Percentiles rank a stretch among this genome's conserved stretches.
These are phyloP conservation scores for Palythoa heliodiscus DNA, from an alignment of 92 coral and sea anemone species.

Conservation along the genomic window DNA sequence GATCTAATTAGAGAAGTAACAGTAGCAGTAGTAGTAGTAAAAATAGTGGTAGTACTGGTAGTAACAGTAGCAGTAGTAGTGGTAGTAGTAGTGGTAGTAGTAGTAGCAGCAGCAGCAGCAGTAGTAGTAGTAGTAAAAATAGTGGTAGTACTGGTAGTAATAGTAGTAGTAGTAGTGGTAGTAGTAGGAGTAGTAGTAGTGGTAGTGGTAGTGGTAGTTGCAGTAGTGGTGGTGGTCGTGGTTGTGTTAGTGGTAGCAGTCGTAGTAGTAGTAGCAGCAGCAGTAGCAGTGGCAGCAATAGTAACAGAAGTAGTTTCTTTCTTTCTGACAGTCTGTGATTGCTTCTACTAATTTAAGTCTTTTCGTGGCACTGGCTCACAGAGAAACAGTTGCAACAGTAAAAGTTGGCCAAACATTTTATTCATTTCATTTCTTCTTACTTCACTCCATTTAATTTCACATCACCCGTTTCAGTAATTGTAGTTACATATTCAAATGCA, in stretches of 20 bases:
- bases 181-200: not conserved
- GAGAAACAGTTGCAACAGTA: no score
- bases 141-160: not conserved
- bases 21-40: not conserved
- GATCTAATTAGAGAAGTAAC: not conserved
- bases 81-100: not conserved
- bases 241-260: not conserved
- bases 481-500: not conserved
- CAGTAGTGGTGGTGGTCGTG: not conserved
- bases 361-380: no score
- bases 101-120: not conserved
- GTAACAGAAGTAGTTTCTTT: not conserved
- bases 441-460: not conserved
- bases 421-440: no score
- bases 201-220: not conserved
- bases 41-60: not conserved
- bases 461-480: not conserved
- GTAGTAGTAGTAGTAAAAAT: not conserved
- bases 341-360: no score
- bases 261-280: not conserved
- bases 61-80: not conserved
- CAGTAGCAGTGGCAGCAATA: not conserved
- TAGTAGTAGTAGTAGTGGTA: not conserved
- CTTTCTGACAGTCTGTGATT: no score
- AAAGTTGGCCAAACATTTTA: no score